Base-by-base conservation (phyloP, 2,113 vertebrate species). In the Pogona vitticeps region DNA sequence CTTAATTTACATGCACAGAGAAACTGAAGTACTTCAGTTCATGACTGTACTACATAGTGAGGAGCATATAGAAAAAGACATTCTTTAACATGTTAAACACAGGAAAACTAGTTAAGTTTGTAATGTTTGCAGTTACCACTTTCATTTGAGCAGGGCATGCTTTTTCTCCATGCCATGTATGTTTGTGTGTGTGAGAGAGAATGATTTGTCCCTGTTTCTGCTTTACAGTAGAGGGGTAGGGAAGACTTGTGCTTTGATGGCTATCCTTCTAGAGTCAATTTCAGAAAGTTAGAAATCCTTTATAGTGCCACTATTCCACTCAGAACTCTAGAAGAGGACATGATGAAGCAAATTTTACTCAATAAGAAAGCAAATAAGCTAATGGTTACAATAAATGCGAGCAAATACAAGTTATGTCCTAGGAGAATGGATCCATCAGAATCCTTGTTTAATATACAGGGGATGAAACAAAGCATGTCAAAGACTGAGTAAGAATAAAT, bases 401-500 rank as follows among this genome's bases (percentile, higher is more conserved):
- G 31, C 40, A 68, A 52, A 68, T n/a, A 42, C 23, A 33, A 18
- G 42, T n/a, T 52, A 33, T 31, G 38, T 33, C 21, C n/a, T 56
- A 8, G 33, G 42, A 82, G 42, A 33, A 70, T 56, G 40, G 46
- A 6, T 14, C 21, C 58, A 63, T 28, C 38, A 58, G 59, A 6
- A 8, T n/a, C n/a, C 10, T 38, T 61, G 2, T 1, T 46, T 76
- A 36, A 40, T 80, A 31, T 21, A 75, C 1, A 75, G 28, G 28
- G 17, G 42, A 38, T 23, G 36, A 42, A 75, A 61, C 20, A 84
- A 84, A 38, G 9, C 63, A 1, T 0, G 83, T 23, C 13, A 84
- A 61, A 89, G 46, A 52, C 46, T 52, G 10, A 6, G 89, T 81
- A 86, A 81, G 68, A 91, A 71, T 82, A 73, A 85, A 26, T 76